phyloP scores from a whole-genome alignment of 2,113 vertebrate genomes.

The Esox niger region DNA sequence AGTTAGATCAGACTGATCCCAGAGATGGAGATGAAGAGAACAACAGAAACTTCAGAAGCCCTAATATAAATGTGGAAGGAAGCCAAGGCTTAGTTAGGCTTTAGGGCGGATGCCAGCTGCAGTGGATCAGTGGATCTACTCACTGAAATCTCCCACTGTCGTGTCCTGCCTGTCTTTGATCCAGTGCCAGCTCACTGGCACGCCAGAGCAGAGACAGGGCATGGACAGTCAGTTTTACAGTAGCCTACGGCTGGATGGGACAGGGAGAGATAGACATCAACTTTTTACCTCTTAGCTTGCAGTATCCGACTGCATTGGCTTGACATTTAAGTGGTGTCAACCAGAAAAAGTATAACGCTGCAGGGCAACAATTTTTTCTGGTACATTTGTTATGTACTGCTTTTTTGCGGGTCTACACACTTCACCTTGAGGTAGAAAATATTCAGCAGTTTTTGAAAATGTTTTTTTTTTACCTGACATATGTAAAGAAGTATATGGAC shows the following conservation, averaged over 20 bases:
- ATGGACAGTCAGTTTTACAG: too few species aligned
- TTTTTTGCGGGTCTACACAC: too few species aligned
- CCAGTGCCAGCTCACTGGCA: slow-evolving; percentile 35
- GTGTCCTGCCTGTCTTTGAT: background rate
- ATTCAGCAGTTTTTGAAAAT: too few species aligned
- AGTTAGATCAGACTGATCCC: background rate
- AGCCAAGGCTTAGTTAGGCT: slow-evolving; percentile 28
- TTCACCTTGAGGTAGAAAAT: too few species aligned
- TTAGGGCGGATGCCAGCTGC: slow-evolving; percentile 35
- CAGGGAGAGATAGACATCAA: background rate
- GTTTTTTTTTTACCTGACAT: too few species aligned
- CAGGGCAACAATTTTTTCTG: too few species aligned
- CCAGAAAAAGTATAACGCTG: too few species aligned
- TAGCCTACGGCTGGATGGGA: too few species aligned
- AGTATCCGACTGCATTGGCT: slow-evolving; percentile 8
- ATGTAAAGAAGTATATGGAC: too few species aligned
- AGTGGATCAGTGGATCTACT: background rate
- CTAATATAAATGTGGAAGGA: slow-evolving; percentile 33
- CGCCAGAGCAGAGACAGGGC: slow-evolving; percentile 14
- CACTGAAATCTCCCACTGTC: background rate
- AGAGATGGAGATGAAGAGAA: slow-evolving; percentile 22
- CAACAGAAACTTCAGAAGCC: slow-evolving; percentile 32
- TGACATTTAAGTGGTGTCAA: slow-evolving; percentile 7
- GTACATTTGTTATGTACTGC: too few species aligned
- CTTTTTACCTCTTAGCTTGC: background rate